Percentiles rank a stretch among this genome's conserved stretches.
Evolutionary conservation across 2,113 vertebrate species (phyloP).

Genomic region (Athene noctua): DNA sequence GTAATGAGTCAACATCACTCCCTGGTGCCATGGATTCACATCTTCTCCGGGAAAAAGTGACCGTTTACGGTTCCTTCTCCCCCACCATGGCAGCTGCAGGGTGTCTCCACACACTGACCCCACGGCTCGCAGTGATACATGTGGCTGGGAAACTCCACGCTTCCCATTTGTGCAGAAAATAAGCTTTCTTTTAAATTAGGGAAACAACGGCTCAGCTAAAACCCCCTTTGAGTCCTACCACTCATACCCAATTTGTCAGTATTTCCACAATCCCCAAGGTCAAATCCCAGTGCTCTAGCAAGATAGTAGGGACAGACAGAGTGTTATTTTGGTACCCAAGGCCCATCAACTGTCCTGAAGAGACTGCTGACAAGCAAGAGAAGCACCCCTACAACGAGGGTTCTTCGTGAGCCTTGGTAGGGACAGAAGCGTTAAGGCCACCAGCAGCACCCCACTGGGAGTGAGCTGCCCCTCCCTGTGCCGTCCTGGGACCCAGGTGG

Average conservation of each 20-base stretch:
- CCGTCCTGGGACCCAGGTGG: neutral
- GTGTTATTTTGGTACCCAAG: neutral
- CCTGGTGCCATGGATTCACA: neutral
- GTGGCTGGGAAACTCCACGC: neutral
- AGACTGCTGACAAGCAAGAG: neutral
- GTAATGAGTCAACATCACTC: slow-evolving; percentile 35
- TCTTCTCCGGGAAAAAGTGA: neutral
- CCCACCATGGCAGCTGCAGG: neutral
- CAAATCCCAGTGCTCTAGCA: neutral
- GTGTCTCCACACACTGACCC: neutral
- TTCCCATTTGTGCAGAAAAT: neutral
- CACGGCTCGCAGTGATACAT: fast-evolving
- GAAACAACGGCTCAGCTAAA: neutral
- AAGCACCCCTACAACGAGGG: neutral
- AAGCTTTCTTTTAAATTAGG: neutral
- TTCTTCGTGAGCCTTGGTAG: fast-evolving
- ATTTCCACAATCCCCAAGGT: neutral
- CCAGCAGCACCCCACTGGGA: neutral
- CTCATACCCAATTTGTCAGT: fast-evolving
- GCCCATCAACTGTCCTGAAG: neutral
- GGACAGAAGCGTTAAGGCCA: fast-evolving
- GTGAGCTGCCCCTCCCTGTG: neutral
- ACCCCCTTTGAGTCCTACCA: neutral
- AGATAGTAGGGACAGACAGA: fast-evolving
- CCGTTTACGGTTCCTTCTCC: neutral